Evolutionary conservation across 2,113 vertebrate species (phyloP).

Genomic region (Melanerpes aurifrons): DNA sequence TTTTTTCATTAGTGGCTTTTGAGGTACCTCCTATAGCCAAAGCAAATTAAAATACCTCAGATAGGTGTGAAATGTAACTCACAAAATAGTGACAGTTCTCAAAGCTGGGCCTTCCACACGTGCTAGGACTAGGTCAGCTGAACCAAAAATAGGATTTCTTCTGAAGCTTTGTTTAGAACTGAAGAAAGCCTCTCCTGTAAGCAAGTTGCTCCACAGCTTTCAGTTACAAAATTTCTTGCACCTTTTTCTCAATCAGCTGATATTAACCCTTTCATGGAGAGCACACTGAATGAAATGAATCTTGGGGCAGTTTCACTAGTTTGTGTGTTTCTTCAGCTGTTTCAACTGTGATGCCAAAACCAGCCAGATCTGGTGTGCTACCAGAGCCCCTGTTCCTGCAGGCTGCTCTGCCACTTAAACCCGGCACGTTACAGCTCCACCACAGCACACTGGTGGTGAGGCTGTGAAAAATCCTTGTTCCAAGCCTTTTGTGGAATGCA

Average conservation of each 20-base stretch:
- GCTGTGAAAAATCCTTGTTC: not conserved
- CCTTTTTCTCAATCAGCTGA: slow-evolving; percentile 38
- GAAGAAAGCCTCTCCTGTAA: not conserved
- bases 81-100: not conserved
- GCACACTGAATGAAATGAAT: too few species aligned
- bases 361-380: not conserved
- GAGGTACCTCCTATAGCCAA: not conserved
- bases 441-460: not conserved
- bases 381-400: not conserved
- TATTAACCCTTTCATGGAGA: not conserved
- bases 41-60: not conserved
- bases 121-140: not conserved
- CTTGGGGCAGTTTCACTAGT: not conserved
- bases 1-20: not conserved
- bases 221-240: slow-evolving; percentile 25
- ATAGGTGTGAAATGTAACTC: not conserved
- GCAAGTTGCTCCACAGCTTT: slow-evolving; percentile 18
- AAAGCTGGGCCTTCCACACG: not conserved
- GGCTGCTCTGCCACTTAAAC: not conserved
- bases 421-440: not conserved
- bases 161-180: not conserved
- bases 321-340: not conserved
- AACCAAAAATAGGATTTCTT: not conserved
- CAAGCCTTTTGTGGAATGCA: not conserved
- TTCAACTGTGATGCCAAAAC: not conserved